Evolutionary conservation across 2,888 invertebrate species (phyloP), one percentile per base, ranked within the genome.

Genomic region (Alsophila aescularia): DNA sequence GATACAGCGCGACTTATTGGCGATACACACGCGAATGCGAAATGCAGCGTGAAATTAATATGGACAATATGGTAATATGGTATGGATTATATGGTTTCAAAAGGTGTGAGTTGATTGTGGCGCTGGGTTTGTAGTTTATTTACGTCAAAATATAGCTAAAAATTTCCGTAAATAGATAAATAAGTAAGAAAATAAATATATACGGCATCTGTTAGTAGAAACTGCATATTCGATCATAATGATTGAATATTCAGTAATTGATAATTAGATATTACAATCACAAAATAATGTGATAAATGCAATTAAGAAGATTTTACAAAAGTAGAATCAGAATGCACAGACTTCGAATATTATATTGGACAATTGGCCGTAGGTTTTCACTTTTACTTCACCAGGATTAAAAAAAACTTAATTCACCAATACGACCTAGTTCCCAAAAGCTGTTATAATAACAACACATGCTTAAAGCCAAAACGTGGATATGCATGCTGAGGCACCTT

Each of bases 11-110:
- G 55, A 64, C 58, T 56, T 60, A 68, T 66, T 52, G 56, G 45
- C 50, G 63, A 60, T 53, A 37, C 60, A 47, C 68, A 68, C 64
- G 67, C 67, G 57, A 66, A 51, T 35, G 24, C 16, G 21, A 16
- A 36, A 34, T 37, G 45, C 48, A 36, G 45, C 35, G 34, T 41
- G 24, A 50, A 57, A 57, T 59, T 62, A 52, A 62, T 62, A 57
- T n/a, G n/a, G n/a, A n/a, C n/a, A n/a, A n/a, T n/a, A n/a, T n/a
- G n/a, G n/a, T n/a, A n/a, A n/a, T n/a, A n/a, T n/a, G n/a, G n/a
- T n/a, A 24, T 45, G 10, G 45, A 41, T 50, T 34, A 56, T 50
- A 56, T 50, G 36, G 48, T 45, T 52, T 40, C 55, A 41, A 4
- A 18, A 49, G 44, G 36, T 48, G 49, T 49, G 24, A 39, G 34